phyloP scores from a whole-genome alignment of 2,888 invertebrate genomes.

The Oxycera nigricornis region DNA sequence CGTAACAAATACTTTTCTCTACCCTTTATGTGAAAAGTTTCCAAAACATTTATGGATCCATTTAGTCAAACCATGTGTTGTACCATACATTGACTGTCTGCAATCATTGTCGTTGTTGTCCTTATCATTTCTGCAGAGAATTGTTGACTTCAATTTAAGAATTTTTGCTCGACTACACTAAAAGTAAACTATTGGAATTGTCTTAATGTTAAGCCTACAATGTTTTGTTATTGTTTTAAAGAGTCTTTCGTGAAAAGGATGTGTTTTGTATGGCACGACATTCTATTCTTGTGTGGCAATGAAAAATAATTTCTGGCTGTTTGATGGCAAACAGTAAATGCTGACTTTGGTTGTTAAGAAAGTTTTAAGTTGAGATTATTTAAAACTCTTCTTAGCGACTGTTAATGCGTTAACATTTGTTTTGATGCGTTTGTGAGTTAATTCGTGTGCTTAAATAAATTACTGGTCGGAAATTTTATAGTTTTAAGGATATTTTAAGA shows the following conservation, averaged over 20 bases:
- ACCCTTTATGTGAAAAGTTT: slow-evolving; percentile 20
- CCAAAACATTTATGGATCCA: slow-evolving; percentile 17
- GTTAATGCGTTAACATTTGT: too few relatives aligned
- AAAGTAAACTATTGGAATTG: slow-evolving; percentile 20
- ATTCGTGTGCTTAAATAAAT: too few relatives aligned
- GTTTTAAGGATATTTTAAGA: too few relatives aligned
- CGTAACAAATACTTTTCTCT: slow-evolving; percentile 8
- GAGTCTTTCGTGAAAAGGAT: background rate
- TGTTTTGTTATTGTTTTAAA: slow-evolving; percentile 16
- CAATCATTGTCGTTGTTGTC: slow-evolving; percentile 14
- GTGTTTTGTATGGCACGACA: background rate
- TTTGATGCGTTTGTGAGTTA: too few relatives aligned
- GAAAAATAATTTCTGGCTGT: slow-evolving; percentile 3
- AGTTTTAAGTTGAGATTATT: too few relatives aligned
- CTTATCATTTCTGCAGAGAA: background rate
- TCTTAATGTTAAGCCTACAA: slow-evolving; percentile 12
- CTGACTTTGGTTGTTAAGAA: too few relatives aligned
- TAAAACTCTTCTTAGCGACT: too few relatives aligned
- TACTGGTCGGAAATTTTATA: too few relatives aligned
- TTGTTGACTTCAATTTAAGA: background rate
- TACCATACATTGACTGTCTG: background rate
- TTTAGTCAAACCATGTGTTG: background rate
- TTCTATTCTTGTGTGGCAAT: background rate
- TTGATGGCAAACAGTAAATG: slow-evolving; percentile 2
- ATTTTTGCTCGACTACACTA: background rate